phyloP scores from a whole-genome alignment of 2,888 invertebrate genomes.

The Scaeva pyrastri region DNA sequence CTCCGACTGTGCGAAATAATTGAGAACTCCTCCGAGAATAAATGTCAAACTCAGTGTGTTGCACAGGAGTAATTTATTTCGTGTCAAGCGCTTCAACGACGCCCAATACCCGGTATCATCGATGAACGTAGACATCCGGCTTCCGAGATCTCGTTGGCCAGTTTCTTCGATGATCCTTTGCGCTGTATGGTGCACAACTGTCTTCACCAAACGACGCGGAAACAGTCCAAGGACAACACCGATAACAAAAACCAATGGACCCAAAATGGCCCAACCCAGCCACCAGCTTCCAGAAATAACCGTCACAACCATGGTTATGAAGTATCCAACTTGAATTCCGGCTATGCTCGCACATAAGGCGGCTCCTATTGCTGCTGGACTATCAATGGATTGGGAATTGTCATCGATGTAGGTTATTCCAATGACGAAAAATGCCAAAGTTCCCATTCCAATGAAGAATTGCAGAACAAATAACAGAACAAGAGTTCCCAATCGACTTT shows the following conservation, averaged over 20 bases:
- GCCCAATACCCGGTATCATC: constrained; percentile 84
- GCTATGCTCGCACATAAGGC: constrained; percentile 81
- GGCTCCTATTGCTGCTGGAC: constrained; percentile 84
- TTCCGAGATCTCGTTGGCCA: constrained; percentile 78
- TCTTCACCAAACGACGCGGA: constrained; percentile 85
- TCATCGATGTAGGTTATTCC: constrained; percentile 87
- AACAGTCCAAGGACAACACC: constrained; percentile 85
- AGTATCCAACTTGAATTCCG: constrained; percentile 83
- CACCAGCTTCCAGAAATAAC: constrained; percentile 82
- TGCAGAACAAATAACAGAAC: constrained; percentile 85
- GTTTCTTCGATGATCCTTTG: constrained; percentile 85
- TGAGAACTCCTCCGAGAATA: constrained; percentile 85
- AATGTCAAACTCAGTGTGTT: constrained; percentile 85
- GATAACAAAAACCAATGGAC: constrained; percentile 83
- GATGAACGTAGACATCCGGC: constrained; percentile 81
- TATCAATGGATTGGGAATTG: constrained; percentile 85
- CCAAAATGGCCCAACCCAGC: constrained; percentile 85
- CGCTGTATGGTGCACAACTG: constrained; percentile 86
- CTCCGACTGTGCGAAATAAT: constrained; percentile 85
- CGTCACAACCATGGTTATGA: constrained; percentile 81
- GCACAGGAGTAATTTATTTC: constrained; percentile 85
- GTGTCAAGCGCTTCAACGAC: constrained; percentile 85
- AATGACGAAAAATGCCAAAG: constrained; percentile 85
- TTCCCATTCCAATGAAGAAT: constrained; percentile 84
- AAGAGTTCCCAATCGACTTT: constrained; percentile 82